Evolutionary conservation across 2,113 vertebrate species (phyloP), one percentile per base, ranked within the genome.

Genomic region (Passer montanus): DNA sequence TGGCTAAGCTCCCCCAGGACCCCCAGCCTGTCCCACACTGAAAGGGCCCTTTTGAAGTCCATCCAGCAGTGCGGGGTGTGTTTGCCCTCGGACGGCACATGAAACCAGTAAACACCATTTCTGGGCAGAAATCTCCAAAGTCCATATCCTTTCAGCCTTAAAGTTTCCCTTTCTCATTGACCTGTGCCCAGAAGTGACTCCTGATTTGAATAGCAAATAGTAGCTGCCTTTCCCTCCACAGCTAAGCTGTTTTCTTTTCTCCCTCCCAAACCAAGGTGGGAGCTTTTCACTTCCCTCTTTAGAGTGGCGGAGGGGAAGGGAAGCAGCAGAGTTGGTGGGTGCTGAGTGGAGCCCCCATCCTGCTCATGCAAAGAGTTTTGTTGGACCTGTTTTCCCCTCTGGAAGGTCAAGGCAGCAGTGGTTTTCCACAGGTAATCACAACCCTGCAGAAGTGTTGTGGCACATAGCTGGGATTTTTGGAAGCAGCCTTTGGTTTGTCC

Each of bases 161-260:
- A 92, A 90, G 92, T 90, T 97, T 97, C 93, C 94, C 86, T 95
- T 96, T 92, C 92, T 92, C 93, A 84, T 95, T 97, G 96, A 96
- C 95, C 90, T 96, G 88, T 87, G 85, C 83, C 88, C 93, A 95
- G 86, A 96, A 92, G 60, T 79, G 83, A 87, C 93, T 96, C 80
- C 88, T 92, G 86, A 96, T 96, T 96, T 95, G 80, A 97, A 97
- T 92, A 96, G 92, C 86, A 96, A 97, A 97, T 74, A 96, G 68
- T 50, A 58, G 69, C 92, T 78, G 23, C 77, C 91, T 93, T 87
- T 87, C 70, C 73, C 26, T 90, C 28, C 31, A 8, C 23, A 47
- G 75, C 59, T 86, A 89, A 96, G 76, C 79, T 0, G 11, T 52
- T 93, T 86, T 75, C 74, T 93, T 90, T 96, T 88, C 86, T 90